A percentile compares a stretch with the other conserved stretches of the same genome.
phyloP scores from a whole-genome alignment of 2,888 invertebrate genomes.

The Isotomurus palustris region DNA sequence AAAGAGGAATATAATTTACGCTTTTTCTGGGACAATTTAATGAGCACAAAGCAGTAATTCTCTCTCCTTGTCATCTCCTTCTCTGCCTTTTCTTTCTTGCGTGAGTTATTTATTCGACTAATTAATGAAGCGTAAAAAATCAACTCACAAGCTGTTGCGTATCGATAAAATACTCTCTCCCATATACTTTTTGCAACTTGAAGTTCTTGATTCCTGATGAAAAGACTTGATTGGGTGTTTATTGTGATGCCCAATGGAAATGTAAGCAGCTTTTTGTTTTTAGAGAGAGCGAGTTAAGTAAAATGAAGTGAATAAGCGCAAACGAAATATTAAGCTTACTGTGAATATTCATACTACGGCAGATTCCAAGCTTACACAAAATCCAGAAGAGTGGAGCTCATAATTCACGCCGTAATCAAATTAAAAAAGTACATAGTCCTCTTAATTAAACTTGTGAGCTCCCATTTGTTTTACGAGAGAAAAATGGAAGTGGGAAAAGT shows the following conservation, averaged over 20 bases:
- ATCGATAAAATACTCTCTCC: not conserved
- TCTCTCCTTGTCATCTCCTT: too few relatives aligned
- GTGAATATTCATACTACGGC: not conserved
- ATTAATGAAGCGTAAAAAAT: not conserved
- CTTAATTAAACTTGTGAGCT: conserved; percentile 11
- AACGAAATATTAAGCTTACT: not conserved
- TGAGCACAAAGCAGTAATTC: too few relatives aligned
- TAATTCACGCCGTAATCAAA: conserved; percentile 16
- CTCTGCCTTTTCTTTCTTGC: not conserved
- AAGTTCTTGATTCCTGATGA: not conserved
- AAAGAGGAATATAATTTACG: too few relatives aligned
- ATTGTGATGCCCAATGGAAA: too few relatives aligned
- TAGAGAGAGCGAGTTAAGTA: not conserved
- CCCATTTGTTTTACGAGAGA: not conserved
- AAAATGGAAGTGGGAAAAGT: conserved; percentile 15
- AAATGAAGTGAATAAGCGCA: not conserved
- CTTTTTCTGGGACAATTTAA: too few relatives aligned
- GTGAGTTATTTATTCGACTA: not conserved
- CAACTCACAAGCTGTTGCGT: conserved; percentile 3
- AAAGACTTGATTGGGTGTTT: not conserved
- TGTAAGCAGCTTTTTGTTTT: not conserved
- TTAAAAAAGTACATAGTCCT: conserved; percentile 13
- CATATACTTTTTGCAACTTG: not conserved
- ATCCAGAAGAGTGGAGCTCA: conserved; percentile 1
- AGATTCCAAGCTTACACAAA: too few relatives aligned